phyloP scores from a whole-genome alignment of 2,113 vertebrate species.

The Rousettus leschenaultii region DNA sequence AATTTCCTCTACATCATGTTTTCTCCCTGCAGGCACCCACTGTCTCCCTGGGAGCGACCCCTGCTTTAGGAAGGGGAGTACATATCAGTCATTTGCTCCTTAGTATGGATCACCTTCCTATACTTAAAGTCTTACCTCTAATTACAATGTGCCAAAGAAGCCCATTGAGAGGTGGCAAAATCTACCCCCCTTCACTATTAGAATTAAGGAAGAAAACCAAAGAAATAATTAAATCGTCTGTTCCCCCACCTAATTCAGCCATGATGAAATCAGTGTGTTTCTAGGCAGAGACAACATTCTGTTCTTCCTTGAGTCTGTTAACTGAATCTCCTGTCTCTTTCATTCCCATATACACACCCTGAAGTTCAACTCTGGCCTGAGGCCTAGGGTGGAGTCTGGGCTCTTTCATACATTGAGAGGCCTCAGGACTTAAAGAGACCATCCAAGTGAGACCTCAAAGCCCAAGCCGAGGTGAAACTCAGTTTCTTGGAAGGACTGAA shows the following conservation, averaged over 20 bases:
- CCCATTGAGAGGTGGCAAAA: not conserved
- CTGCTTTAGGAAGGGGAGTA: not conserved
- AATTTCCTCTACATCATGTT: not conserved
- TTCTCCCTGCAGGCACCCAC: not conserved
- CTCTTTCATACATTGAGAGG: not conserved
- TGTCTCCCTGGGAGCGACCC: not conserved
- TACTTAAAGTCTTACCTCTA: not conserved
- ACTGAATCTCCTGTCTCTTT: not conserved
- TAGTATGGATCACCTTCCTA: not conserved
- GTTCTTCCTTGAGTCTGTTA: not conserved
- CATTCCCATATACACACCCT: not conserved
- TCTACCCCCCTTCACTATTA: not conserved
- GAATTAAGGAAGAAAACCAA: constrained; percentile 8
- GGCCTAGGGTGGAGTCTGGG: not conserved
- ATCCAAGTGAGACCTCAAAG: not conserved
- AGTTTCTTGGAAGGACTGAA: not conserved
- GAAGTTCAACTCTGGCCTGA: not conserved
- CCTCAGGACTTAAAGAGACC: not conserved
- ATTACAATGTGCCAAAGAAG: not conserved
- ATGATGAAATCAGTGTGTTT: not conserved
- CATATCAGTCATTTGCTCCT: not conserved
- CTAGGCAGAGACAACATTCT: not conserved
- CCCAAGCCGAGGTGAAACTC: not conserved
- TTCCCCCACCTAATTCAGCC: not conserved
- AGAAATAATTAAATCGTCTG: not conserved